Base-by-base conservation (phyloP, 2,888 invertebrate genomes). In the Lasioglossum villosulum region DNA sequence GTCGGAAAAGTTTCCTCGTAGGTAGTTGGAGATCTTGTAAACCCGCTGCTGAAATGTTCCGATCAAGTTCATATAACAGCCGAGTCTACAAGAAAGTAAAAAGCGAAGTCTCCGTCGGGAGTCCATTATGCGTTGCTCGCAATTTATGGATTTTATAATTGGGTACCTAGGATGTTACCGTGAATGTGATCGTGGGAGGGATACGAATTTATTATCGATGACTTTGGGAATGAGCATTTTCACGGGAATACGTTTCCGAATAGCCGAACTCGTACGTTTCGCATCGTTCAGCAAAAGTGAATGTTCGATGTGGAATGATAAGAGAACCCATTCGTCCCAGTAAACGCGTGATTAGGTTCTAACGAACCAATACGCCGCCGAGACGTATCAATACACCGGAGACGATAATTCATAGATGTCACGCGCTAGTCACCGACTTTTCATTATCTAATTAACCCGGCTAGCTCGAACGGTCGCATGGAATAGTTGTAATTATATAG, bases 401-500 rank as follows among this genome's bases (percentile, higher is more conserved):
- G 74, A 78, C 48, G 45, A 74, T 79, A 78, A 86, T 83, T 63
- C 70, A 56, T 72, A 42, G 73, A 68, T 70, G 83, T 83, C 78
- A 34, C 56, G 37, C 75, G 79, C 56, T 78, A 86, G 90, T 88
- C 76, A 90, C 72, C 48, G 37, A 71, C 66, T 82, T 86, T 78
- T 79, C 52, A 72, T 77, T 63, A 70, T 42, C 10, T 42, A 37
- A 45, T n/a, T 45, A 39, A 19, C n/a, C 52, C 23, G 16, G 66
- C 19, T 45, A 77, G 75, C 42, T 23, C 73, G 66, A 72, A 37
- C 52, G 34, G 48, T 72, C 82, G 27, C 42, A n/a, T 27, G 66
- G 72, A 70, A 78, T 56, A 73, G 56, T 79, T 75, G 56, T 83
- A 89, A 90, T 90, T 88, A 89, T 71, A 68, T 37, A 45, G 59